Conservation (phyloP, 1,140 invertebrate genomes). For the Drosophila pseudoananassae region DNA sequence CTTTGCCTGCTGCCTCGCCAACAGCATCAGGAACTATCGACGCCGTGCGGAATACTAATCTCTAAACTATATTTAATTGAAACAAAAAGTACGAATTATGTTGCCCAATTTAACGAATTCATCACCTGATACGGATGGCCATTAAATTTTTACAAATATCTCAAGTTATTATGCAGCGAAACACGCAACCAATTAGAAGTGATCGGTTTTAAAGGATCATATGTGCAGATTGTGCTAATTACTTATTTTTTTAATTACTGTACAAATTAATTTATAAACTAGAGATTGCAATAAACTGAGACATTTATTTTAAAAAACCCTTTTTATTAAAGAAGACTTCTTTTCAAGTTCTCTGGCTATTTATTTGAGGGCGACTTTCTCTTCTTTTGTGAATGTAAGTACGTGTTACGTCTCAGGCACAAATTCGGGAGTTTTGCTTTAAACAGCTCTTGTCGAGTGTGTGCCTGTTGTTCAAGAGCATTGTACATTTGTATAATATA, state of each 20-base stretch:
- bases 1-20: slow-evolving; percentile 95
- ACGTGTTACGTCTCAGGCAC: slow-evolving; percentile 45
- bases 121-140: slow-evolving; percentile 57
- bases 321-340: no score
- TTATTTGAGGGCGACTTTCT: not conserved
- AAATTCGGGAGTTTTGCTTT: slow-evolving; percentile 44
- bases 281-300: slow-evolving; percentile 64
- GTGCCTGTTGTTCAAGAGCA: slow-evolving; percentile 44
- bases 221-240: slow-evolving; percentile 64
- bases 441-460: slow-evolving; percentile 39
- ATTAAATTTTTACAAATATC: slow-evolving; percentile 52
- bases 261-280: slow-evolving; percentile 68
- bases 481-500: slow-evolving; percentile 30
- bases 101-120: slow-evolving; percentile 64
- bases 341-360: not conserved
- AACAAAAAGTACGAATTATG: slow-evolving; percentile 78
- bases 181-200: slow-evolving; percentile 24
- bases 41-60: slow-evolving; percentile 87
- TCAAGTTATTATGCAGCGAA: slow-evolving; percentile 32
- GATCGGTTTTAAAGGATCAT: no score
- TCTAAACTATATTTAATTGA: slow-evolving; percentile 64
- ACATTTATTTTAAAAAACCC: slow-evolving; percentile 43
- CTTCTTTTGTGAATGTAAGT: slow-evolving; percentile 47
- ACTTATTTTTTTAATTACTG: slow-evolving; percentile 43
- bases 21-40: slow-evolving; percentile 92